Evolutionary conservation across 2,113 vertebrate species (phyloP).

Genomic region (Antidorcas marsupialis): DNA sequence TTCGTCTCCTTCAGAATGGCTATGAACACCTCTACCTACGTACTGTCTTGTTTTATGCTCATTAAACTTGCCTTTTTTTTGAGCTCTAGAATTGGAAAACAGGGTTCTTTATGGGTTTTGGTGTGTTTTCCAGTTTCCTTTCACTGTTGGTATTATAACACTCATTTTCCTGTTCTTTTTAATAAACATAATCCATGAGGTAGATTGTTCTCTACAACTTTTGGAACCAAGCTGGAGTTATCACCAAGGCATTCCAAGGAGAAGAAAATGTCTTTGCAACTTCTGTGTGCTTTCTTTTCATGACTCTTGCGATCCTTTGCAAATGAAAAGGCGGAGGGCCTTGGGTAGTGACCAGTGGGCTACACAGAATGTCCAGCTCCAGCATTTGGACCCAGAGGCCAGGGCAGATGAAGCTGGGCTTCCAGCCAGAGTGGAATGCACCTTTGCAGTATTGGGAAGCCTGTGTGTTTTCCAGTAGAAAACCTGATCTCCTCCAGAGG

Average conservation of each 20-base stretch:
- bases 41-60: background rate
- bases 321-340: background rate
- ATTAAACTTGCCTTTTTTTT: background rate
- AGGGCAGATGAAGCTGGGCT: background rate
- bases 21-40: background rate
- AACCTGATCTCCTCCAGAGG: background rate
- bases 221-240: background rate
- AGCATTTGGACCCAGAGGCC: background rate
- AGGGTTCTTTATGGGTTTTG: background rate
- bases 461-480: background rate
- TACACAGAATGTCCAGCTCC: background rate
- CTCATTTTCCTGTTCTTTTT: background rate
- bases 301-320: background rate
- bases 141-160: background rate
- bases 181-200: background rate
- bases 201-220: background rate
- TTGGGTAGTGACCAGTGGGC: background rate
- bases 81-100: background rate
- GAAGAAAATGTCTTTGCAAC: background rate
- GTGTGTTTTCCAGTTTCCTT: background rate
- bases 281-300: background rate
- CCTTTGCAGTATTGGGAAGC: background rate
- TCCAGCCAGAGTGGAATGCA: background rate
- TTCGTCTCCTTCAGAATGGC: background rate
- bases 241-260: background rate